A percentile compares a stretch with the other conserved stretches of the same genome.
These are phyloP conservation scores for Microdon myrmicae DNA, from an alignment of 2,888 invertebrate species.

Conservation along the genomic window DNA sequence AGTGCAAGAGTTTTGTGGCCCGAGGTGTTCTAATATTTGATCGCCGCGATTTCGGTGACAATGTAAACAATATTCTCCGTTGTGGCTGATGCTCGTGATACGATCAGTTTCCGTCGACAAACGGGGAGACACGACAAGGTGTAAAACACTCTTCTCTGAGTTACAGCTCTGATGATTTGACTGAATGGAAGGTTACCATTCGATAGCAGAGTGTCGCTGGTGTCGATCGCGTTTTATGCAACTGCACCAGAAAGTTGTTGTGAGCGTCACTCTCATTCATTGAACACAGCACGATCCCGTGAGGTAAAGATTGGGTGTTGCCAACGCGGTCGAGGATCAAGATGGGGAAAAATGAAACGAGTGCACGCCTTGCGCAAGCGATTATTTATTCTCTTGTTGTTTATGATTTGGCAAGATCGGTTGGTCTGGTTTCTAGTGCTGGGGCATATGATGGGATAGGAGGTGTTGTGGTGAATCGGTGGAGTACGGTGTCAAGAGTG, in stretches of 20 bases:
- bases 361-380: constrained; percentile 34
- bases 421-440: constrained; percentile 34
- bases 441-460: background rate
- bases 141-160: constrained; percentile 25
- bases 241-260: constrained; percentile 33
- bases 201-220: no score
- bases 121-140: constrained; percentile 21
- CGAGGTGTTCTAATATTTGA: no score
- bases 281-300: background rate
- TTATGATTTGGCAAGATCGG: constrained; percentile 43
- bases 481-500: constrained; percentile 30
- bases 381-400: constrained; percentile 42
- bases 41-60: no score
- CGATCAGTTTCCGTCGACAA: constrained; percentile 28
- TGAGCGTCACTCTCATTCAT: no score
- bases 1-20: no score
- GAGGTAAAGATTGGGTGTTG: constrained; percentile 27
- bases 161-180: constrained; percentile 19
- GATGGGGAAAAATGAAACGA: no score
- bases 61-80: constrained; percentile 20
- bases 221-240: constrained; percentile 43
- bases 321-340: constrained; percentile 42
- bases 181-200: no score
- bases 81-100: no score
- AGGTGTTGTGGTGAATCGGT: background rate